Base-by-base conservation (phyloP, 2,888 invertebrate species). In the Heliconius ethilla region DNA sequence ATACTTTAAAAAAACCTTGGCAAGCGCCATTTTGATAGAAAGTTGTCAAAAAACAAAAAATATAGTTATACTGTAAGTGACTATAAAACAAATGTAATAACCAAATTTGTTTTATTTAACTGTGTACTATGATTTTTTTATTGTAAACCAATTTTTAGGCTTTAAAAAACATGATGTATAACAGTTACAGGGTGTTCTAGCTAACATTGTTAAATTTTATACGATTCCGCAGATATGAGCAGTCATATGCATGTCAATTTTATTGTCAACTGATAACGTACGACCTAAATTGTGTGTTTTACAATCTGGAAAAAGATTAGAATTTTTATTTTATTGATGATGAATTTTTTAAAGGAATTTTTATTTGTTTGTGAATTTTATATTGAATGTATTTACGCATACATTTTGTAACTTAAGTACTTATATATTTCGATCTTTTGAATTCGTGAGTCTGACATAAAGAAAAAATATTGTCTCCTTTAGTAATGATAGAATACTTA, bases 231-330 rank as follows among this genome's bases (percentile, higher is more conserved):
- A 55, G 72, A 72, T 76, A 72, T 65, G 63, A 37, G 15, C 33
- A 63, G 62, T 70, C 70, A 51, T 65, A 33, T 75, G 55, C 59
- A 69, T 75, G 65, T 37, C 70, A 72, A 76, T 76, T 76, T 76
- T 72, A 55, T 65, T 72, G 76, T 76, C 76, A 76, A 65, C 65
- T 76, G 72, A 76, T 76, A 76, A 72, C 65, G 25, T 45, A 63
- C 63, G 65, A 22, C 29, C 59, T 59, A 37, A 72, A 72, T 72
- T 59, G 6, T 6, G 70, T 62, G 37, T 29, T 63, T 72, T 72
- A 59, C n/a, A 72, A 59, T 59, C 55, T 37, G 72, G 33, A 59
- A 13, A 59, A 33, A n/a, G n/a, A 72, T 72, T 72, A 72, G 59
- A 37, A 72, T 72, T 72, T 72, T 37, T 72, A 33, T 72, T 72